These are phyloP conservation scores for Eristalis pertinax DNA, from an alignment of 2,888 invertebrate species.

Conservation along the genomic window DNA sequence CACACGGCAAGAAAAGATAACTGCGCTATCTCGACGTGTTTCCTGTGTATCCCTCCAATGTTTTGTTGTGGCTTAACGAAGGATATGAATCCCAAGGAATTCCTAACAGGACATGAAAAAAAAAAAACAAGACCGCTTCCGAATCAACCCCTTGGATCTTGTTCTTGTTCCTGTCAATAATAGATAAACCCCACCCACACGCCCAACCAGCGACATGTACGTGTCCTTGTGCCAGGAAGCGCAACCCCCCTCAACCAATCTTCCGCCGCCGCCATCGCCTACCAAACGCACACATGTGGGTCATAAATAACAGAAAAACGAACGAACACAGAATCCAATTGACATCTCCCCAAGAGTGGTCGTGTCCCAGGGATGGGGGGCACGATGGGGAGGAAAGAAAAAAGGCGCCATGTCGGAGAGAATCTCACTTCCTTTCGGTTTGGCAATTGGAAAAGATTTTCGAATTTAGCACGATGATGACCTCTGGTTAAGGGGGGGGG, in stretches of 20 bases:
- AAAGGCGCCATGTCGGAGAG: conserved; percentile 21
- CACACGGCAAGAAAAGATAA: conserved; percentile 26
- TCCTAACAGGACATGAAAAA: neutral
- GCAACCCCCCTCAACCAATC: neutral
- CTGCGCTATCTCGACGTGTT: conserved; percentile 17
- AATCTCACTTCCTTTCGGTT: conserved; percentile 39
- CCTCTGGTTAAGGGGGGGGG: conserved; percentile 28
- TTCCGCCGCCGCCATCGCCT: conserved; percentile 19
- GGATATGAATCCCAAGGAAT: conserved; percentile 21
- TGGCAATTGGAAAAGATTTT: conserved; percentile 71
- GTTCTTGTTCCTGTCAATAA: conserved; percentile 50
- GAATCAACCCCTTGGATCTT: conserved; percentile 22
- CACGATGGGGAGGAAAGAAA: neutral
- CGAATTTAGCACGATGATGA: conserved; percentile 63
- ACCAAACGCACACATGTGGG: conserved; percentile 62
- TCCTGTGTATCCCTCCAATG: conserved; percentile 11
- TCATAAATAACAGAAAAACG: conserved; percentile 56
- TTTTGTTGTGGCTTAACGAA: conserved; percentile 50
- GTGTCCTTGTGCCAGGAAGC: neutral
- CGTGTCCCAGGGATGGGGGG: neutral
- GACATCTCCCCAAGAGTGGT: conserved; percentile 48
- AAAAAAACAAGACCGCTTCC: conserved; percentile 20
- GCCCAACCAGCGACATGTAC: neutral
- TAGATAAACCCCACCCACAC: conserved; percentile 37
- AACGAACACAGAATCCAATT: conserved; percentile 59